These are phyloP conservation scores for Campaea margaritaria DNA, from an alignment of 2,888 invertebrate genomes.

Conservation along the genomic window DNA sequence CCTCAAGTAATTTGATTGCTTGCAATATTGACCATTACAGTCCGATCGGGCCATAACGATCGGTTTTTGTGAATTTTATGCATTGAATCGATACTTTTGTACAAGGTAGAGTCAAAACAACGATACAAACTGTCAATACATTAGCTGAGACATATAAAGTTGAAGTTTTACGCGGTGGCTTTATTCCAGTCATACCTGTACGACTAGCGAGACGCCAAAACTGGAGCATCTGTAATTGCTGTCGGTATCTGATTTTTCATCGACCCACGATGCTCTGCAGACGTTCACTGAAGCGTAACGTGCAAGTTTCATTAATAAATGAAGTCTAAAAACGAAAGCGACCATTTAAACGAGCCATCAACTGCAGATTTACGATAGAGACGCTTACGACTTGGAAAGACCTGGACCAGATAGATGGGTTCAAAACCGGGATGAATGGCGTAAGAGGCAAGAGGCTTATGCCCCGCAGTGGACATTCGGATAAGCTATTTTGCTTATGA, in stretches of 20 bases:
- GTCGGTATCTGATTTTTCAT: neutral
- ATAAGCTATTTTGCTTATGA: too few species aligned
- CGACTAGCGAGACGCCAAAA: neutral
- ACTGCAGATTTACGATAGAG: too few species aligned
- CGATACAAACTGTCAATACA: conserved; percentile 37
- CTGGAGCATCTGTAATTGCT: neutral
- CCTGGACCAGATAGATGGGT: too few species aligned
- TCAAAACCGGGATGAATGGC: too few species aligned
- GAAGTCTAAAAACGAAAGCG: too few species aligned
- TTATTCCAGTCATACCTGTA: conserved; percentile 8
- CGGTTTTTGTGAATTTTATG: conserved; percentile 9
- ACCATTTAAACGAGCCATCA: too few species aligned
- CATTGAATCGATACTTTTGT: conserved; percentile 25
- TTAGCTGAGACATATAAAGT: conserved; percentile 29
- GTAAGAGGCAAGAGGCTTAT: too few species aligned
- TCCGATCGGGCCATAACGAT: conserved; percentile 14
- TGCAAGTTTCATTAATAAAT: too few species aligned
- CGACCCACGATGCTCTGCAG: too few species aligned
- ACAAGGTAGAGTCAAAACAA: conserved; percentile 23
- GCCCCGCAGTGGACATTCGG: too few species aligned
- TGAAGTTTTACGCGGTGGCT: conserved; percentile 32
- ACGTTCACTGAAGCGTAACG: too few species aligned
- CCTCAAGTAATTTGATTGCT: conserved; percentile 16
- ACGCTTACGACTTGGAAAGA: too few species aligned
- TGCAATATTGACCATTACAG: conserved; percentile 21